Evolutionary conservation across 2,888 invertebrate genomes (phyloP).

Genomic region (Tipula unca): DNA sequence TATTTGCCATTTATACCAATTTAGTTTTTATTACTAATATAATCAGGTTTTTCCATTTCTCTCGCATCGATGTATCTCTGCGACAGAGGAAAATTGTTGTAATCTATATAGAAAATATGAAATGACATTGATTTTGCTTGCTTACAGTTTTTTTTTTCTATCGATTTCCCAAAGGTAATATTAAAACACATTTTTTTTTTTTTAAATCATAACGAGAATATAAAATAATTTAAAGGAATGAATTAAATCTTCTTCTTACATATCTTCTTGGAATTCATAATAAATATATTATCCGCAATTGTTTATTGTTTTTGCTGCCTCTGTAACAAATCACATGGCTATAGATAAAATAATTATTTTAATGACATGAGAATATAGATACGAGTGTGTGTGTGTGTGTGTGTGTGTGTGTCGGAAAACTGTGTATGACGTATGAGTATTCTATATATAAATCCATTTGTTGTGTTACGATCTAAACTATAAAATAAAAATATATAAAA

Average conservation of each 20-base stretch:
- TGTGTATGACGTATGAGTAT: background rate
- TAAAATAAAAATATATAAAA: background rate
- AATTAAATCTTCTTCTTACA: background rate
- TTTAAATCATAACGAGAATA: slow-evolving; percentile 8
- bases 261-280: background rate
- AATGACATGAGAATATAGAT: background rate
- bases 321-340: background rate
- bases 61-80: background rate
- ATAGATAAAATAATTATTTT: background rate
- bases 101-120: background rate
- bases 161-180: slow-evolving; percentile 4
- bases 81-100: background rate
- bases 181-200: background rate
- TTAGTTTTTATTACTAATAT: slow-evolving; percentile 8
- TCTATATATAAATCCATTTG: background rate
- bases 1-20: slow-evolving; percentile 4
- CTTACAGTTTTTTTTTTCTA: background rate
- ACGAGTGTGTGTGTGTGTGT: background rate
- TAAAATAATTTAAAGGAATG: background rate
- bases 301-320: background rate
- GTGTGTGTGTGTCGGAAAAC: background rate
- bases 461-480: background rate
- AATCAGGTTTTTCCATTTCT: background rate
- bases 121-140: background rate
- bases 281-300: background rate